Conservation (phyloP, 1,140 invertebrate genomes). For the Ceratina japonica region DNA sequence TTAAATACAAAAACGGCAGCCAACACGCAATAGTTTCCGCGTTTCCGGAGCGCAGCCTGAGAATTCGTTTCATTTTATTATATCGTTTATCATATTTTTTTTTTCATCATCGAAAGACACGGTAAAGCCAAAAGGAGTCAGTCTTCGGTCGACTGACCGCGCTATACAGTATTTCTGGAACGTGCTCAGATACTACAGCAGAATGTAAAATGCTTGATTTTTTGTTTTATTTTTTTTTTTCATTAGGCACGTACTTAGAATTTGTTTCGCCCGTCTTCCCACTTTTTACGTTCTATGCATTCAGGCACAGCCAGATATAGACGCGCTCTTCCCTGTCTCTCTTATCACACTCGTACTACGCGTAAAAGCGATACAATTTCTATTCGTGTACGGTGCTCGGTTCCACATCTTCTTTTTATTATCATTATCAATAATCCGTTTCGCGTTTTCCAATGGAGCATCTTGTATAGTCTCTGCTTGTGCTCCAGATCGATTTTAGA, state of each 20-base stretch:
- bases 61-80: background rate
- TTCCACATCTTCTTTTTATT: conserved; percentile 2
- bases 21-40: background rate
- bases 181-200: conserved; percentile 49
- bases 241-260: conserved; percentile 61
- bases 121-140: conserved; percentile 59
- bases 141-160: conserved; percentile 53
- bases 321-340: background rate
- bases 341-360: conserved; percentile 28
- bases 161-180: conserved; percentile 12
- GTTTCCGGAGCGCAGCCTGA: conserved; percentile 12
- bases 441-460: conserved; percentile 13
- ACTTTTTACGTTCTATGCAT: background rate
- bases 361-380: conserved; percentile 44
- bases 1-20: background rate
- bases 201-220: conserved; percentile 37
- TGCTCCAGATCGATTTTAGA: conserved; percentile 24
- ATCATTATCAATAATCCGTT: conserved; percentile 15
- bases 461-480: background rate
- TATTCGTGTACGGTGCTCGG: conserved; percentile 22
- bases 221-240: background rate
- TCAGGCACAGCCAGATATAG: conserved; percentile 40
- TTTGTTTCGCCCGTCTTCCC: conserved; percentile 39
- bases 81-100: conserved; percentile 16
- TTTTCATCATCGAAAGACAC: conserved; percentile 46